Conservation (phyloP, 2,888 invertebrate genomes). For the Acheta domesticus region DNA sequence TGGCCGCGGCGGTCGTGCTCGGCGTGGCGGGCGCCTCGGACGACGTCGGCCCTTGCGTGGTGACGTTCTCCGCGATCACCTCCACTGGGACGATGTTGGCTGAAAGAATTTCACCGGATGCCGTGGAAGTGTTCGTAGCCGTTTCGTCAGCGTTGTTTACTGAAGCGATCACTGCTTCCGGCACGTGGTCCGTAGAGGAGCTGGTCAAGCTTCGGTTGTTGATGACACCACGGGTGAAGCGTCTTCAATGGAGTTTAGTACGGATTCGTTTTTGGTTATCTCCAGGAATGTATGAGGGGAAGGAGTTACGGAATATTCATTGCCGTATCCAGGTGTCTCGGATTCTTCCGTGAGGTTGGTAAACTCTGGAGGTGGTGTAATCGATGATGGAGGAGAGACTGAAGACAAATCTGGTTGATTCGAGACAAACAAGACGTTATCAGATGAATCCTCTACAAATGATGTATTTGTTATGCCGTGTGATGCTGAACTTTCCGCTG, state of each 20-base stretch:
- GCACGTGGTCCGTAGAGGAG: background rate
- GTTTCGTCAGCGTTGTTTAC: background rate
- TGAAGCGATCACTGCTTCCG: background rate
- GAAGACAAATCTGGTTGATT: background rate
- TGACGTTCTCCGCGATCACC: background rate
- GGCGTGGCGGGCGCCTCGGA: background rate
- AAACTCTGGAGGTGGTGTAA: background rate
- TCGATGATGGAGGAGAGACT: background rate
- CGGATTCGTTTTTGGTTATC: background rate
- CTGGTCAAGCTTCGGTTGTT: background rate
- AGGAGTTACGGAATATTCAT: background rate
- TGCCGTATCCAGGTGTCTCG: background rate
- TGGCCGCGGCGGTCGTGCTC: background rate
- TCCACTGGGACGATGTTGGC: background rate
- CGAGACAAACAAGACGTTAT: background rate
- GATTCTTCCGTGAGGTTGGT: background rate
- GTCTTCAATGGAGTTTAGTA: no score
- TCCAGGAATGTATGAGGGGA: background rate
- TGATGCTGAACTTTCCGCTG: no score
- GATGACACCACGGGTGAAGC: background rate
- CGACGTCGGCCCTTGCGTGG: background rate
- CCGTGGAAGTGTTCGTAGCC: background rate
- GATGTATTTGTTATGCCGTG: no score
- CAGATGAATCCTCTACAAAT: no score
- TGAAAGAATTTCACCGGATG: background rate